Conservation (phyloP, 2,113 vertebrate genomes). For the Gracilinanus agilis region DNA sequence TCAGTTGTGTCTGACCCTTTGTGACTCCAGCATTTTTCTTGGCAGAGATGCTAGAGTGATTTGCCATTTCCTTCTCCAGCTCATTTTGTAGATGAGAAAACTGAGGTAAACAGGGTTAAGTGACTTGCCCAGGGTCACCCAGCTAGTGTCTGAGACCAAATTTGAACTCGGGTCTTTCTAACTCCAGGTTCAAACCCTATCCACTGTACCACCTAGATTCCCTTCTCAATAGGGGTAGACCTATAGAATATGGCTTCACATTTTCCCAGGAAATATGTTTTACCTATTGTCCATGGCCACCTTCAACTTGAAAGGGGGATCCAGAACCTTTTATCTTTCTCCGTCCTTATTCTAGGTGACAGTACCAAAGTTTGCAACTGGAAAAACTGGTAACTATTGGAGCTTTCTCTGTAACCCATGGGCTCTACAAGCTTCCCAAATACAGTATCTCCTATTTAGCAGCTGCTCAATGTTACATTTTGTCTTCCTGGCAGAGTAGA, state of each 20-base stretch:
- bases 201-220: too few species aligned
- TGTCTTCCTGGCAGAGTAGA: conserved; percentile 49
- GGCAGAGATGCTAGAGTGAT: too few species aligned
- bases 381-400: not conserved
- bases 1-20: too few species aligned
- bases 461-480: conserved; percentile 15
- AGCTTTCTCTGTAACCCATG: not conserved
- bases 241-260: not conserved
- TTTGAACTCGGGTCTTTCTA: too few species aligned
- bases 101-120: too few species aligned
- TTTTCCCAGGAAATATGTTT: not conserved
- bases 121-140: too few species aligned
- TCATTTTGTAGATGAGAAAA: too few species aligned
- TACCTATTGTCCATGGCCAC: not conserved
- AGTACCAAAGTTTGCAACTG: not conserved
- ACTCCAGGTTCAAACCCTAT: too few species aligned
- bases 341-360: not conserved
- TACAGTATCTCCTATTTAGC: not conserved
- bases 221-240: not conserved
- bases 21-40: too few species aligned
- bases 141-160: too few species aligned
- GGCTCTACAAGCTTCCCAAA: not conserved
- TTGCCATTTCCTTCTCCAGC: too few species aligned
- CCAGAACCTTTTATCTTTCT: not conserved
- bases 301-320: not conserved